phyloP scores from a whole-genome alignment of 2,113 vertebrate genomes.

The Lagopus leucura region DNA sequence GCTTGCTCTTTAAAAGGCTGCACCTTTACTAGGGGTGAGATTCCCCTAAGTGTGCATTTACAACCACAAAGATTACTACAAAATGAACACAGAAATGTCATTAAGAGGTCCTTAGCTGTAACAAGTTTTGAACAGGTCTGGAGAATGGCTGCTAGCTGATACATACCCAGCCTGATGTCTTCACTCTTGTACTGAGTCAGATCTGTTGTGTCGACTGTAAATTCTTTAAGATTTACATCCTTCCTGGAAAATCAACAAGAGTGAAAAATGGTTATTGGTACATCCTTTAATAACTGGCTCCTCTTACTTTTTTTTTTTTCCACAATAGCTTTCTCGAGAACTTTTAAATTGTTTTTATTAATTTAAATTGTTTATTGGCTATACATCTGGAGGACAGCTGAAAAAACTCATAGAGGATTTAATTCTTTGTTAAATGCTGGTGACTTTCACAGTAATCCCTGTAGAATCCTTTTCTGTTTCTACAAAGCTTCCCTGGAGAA shows the following conservation, averaged over 20 bases:
- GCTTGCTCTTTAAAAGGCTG: background rate
- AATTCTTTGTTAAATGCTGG: background rate
- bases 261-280: background rate
- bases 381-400: background rate
- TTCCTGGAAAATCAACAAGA: conserved; percentile 73
- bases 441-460: background rate
- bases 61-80: background rate
- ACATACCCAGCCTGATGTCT: conserved; percentile 85
- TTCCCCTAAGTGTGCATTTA: background rate
- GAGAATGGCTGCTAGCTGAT: background rate
- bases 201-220: conserved; percentile 80
- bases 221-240: conserved; percentile 81
- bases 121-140: background rate
- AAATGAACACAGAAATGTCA: background rate
- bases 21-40: background rate
- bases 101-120: background rate
- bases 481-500: background rate
- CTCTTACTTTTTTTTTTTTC: background rate
- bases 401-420: background rate
- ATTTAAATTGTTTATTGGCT: background rate
- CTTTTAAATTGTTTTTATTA: too few species aligned
- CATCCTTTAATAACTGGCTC: background rate
- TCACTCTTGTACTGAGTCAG: conserved; percentile 76
- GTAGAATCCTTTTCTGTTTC: background rate
- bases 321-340: background rate